Evolutionary conservation across 2,113 vertebrate genomes (phyloP), one percentile per base, ranked within the genome.

Genomic region (Anser brachyrhynchus): DNA sequence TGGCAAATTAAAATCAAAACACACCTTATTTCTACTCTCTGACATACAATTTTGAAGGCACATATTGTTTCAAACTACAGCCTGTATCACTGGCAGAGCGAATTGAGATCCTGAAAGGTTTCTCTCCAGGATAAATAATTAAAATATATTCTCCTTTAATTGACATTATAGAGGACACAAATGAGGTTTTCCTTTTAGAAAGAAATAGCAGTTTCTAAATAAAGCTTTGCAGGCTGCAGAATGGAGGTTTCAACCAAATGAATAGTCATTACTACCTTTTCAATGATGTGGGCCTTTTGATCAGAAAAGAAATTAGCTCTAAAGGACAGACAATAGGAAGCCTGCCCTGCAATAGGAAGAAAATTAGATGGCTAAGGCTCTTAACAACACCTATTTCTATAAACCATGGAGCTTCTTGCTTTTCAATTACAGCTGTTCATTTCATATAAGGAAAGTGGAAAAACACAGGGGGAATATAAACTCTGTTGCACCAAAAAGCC

Each of bases 181-280:
- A 98, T 98, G 97, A 98, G 97, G 96, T 98, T 97, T 98, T 98
- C 97, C 97, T 97, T 97, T 97, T 98, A 97, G 97, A 98, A 98
- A 98, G 96, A 98, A 98, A 98, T 98, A 97, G 97, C 97, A 97
- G 97, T 98, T 98, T 97, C 97, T 98, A 98, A 98, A 98, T 98
- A 98, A 98, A 98, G 98, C 97, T 98, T 96, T 79, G 91, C 95
- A 95, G 97, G 92, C 97, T 96, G 96, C 94, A 98, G 97, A 98
- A 97, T 97, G 97, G 97, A 96, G 97, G 96, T 98, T 98, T 97
- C 97, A 97, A 95, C 91, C 96, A 98, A 98, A 98, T 98, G 98
- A 98, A 98, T 98, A 98, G 98, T 98, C 98, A 98, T 98, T 98
- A 98, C 98, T 98, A 98, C 97, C 98, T 98, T 98, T 98, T 98